Evolutionary conservation across 2,797 vertebrate genomes (phyloP), one percentile per base, ranked within the genome.

Genomic region (Gymnopithys bicolor): DNA sequence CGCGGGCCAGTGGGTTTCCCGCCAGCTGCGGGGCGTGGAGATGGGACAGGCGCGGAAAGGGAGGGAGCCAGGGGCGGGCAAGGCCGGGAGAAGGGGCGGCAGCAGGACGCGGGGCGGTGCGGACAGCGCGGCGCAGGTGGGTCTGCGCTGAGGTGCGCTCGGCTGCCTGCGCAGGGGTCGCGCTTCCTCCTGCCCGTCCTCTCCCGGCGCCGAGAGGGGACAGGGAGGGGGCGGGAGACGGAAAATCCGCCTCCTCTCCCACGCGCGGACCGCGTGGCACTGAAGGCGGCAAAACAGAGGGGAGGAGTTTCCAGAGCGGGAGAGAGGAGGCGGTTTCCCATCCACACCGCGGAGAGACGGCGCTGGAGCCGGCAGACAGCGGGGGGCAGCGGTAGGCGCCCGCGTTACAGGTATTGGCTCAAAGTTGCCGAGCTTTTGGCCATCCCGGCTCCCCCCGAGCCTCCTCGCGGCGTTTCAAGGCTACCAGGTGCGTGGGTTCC

Each of bases 211-310:
- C 19, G 5, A 9, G 32, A 23, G 13, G 30, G 49, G 8, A 21
- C 37, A 7, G 27, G 58, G 3, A 22, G 10, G 22, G 13, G 11
- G 35, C 27, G 22, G 56, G 35, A 18, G 46, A 16, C 13, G 9
- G 23, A 5, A 55, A 59, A 19, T 5, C 30, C 35, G 3, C 58
- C 13, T 19, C 25, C 30, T 41, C 37, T 67, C 75, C 56, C 89
- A 85, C 68, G 87, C 79, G 62, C 78, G 41, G 33, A 45, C 75
- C 93, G 75, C 95, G 75, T 90, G 93, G 75, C 11, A 8, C 28
- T 11, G 53, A 68, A 71, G 76, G 89, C 91, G 89, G 80, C 68
- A 60, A 59, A 60, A 53, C 27, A 27, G 35, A 15, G 23, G 66
- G 73, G 78, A 90, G 63, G 68, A 22, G 58, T 75, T 48, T 41